phyloP scores from a whole-genome alignment of 1,140 invertebrate genomes.

The Drosophila simulans region DNA sequence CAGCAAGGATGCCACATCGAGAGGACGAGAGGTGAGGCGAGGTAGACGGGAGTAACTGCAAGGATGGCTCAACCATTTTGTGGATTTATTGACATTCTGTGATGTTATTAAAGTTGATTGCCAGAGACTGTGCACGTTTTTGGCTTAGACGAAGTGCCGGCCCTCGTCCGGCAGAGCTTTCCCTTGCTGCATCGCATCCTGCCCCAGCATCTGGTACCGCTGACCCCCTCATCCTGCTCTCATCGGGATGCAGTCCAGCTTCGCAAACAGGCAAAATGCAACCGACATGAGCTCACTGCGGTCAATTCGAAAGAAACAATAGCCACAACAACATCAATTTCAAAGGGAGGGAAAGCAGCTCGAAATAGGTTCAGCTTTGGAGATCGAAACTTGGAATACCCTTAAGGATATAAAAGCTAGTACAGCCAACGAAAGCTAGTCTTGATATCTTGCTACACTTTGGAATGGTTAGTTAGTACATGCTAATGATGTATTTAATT shows the following conservation, averaged over 20 bases:
- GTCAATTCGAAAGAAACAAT: constrained; percentile 79
- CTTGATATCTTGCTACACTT: too few relatives aligned
- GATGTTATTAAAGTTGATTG: constrained; percentile 84
- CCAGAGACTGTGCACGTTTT: constrained; percentile 78
- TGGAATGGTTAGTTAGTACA: too few relatives aligned
- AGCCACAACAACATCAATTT: constrained; percentile 43
- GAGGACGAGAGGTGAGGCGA: constrained; percentile 4
- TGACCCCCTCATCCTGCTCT: background rate
- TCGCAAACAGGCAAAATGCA: constrained; percentile 41
- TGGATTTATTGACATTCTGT: constrained; percentile 83
- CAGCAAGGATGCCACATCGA: constrained; percentile 47
- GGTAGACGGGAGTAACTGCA: constrained; percentile 9
- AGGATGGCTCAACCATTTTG: constrained; percentile 65
- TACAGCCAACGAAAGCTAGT: background rate
- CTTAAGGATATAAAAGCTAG: background rate
- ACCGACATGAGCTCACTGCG: constrained; percentile 46
- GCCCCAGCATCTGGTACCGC: constrained; percentile 26
- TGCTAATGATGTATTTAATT: too few relatives aligned
- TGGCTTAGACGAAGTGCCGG: constrained; percentile 68
- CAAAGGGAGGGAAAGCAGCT: background rate
- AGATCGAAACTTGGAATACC: background rate
- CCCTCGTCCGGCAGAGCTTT: constrained; percentile 13
- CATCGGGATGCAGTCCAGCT: constrained; percentile 39
- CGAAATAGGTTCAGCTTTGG: background rate
- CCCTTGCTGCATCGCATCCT: constrained; percentile 8